Conservation (phyloP, 2,797 vertebrate species). For the Coracias cyanogaster region DNA sequence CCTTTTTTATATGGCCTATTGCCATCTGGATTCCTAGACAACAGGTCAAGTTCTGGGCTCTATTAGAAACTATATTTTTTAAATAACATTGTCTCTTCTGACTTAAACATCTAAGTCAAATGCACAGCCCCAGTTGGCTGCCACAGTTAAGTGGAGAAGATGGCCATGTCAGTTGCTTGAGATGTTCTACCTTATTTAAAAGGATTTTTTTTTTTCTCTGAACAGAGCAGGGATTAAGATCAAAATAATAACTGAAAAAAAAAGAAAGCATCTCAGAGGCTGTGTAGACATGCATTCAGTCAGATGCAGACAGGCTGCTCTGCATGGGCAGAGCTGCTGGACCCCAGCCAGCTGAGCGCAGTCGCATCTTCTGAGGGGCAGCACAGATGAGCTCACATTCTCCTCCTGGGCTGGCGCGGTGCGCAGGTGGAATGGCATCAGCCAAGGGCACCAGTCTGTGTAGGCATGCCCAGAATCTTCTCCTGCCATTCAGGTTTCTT, state of each 20-base stretch:
- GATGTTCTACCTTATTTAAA: background rate
- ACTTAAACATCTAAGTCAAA: background rate
- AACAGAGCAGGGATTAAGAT: background rate
- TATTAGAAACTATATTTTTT: background rate
- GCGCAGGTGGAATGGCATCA: rapidly evolving
- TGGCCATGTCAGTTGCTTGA: background rate
- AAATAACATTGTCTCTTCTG: background rate
- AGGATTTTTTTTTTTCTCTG: background rate
- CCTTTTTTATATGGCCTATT: background rate
- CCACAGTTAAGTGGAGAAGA: background rate
- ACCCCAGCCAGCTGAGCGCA: background rate
- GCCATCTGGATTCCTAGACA: background rate
- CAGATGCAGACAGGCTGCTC: background rate
- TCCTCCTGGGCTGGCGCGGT: background rate
- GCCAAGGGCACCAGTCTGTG: background rate
- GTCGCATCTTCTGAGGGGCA: background rate
- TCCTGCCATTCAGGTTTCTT: background rate
- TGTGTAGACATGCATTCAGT: background rate
- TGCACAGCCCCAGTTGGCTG: background rate
- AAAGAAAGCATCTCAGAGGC: background rate
- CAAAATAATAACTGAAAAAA: background rate
- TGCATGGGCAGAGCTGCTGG: background rate
- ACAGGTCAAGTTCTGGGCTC: background rate
- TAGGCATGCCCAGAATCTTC: background rate
- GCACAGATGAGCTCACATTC: background rate